Conservation (phyloP, 2,888 invertebrate species). For the Lumbricus terrestris region DNA sequence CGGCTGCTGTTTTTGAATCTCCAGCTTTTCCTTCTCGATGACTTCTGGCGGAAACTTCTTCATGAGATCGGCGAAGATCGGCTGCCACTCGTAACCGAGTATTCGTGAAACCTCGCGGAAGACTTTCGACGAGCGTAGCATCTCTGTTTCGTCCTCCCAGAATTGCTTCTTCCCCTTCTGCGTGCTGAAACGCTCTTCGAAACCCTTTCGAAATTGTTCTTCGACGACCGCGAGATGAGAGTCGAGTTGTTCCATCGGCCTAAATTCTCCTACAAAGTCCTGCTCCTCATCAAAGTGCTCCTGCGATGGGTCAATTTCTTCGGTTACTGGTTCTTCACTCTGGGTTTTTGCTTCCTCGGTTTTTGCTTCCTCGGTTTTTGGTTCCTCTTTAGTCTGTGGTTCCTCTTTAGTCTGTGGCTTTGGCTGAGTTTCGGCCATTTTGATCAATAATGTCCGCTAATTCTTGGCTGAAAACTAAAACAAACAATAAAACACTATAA, state of each 20-base stretch:
- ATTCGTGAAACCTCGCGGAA: constrained; percentile 28
- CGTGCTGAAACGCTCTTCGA: constrained; percentile 21
- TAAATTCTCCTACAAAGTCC: not conserved
- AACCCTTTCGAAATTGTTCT: constrained; percentile 27
- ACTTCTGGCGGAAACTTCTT: constrained; percentile 24
- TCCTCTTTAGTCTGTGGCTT: not conserved
- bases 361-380: not conserved
- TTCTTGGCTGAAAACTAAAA: not conserved
- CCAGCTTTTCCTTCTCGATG: constrained; percentile 18
- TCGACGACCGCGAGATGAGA: constrained; percentile 20
- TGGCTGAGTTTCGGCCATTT: constrained; percentile 5
- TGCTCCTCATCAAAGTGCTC: not conserved
- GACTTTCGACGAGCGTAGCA: constrained; percentile 23
- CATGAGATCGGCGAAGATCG: constrained; percentile 29
- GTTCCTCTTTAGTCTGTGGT: not conserved
- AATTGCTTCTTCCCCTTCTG: constrained; percentile 14
- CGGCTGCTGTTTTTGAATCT: constrained; percentile 29
- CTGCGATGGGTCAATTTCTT: not conserved
- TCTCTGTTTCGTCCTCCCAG: constrained; percentile 24
- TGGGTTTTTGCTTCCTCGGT: not conserved
- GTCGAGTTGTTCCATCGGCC: not conserved
- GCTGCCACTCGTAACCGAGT: constrained; percentile 30
- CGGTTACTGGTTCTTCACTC: constrained; percentile 25
- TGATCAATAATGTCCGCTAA: not conserved
- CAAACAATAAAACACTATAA: not conserved